These are phyloP conservation scores for Hippocampus comes DNA, from an alignment of 2,113 vertebrate species.

Conservation along the genomic window DNA sequence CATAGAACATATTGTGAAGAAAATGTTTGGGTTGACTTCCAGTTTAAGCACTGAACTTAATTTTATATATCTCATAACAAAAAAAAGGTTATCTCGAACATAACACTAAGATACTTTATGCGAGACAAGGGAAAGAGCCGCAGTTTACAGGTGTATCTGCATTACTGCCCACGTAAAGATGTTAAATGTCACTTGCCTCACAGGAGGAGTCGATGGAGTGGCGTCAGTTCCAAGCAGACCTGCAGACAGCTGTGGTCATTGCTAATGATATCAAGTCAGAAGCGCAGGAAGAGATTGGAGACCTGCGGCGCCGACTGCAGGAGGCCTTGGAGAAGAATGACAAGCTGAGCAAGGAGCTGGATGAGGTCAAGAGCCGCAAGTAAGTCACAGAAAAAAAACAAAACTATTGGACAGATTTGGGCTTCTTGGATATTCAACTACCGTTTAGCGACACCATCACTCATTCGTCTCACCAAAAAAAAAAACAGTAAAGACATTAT, in stretches of 20 bases:
- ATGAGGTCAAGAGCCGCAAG: conserved; percentile 94
- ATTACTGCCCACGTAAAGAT: neutral
- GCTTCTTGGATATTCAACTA: neutral
- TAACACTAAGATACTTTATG: too few relatives aligned
- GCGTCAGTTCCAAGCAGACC: conserved; percentile 95
- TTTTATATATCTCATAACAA: too few relatives aligned
- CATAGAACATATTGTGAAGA: too few relatives aligned
- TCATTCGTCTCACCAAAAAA: neutral
- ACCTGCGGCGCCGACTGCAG: conserved; percentile 85
- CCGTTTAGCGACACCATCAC: neutral
- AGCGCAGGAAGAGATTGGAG: conserved; percentile 94
- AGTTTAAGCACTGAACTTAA: too few relatives aligned
- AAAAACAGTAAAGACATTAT: too few relatives aligned
- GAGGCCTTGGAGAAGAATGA: conserved; percentile 90
- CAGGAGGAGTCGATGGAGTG: conserved; percentile 95
- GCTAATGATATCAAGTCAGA: conserved; percentile 96
- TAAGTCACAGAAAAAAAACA: conserved; percentile 52
- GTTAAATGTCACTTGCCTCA: neutral
- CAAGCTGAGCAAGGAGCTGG: conserved; percentile 89
- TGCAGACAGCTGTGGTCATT: conserved; percentile 94
- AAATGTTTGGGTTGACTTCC: too few relatives aligned
- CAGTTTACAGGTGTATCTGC: neutral
- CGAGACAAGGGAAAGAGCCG: neutral
- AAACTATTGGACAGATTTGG: neutral
- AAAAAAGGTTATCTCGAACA: too few relatives aligned